Conservation (phyloP, 2,797 vertebrate species). For the Enteromius unitaeniatus region DNA sequence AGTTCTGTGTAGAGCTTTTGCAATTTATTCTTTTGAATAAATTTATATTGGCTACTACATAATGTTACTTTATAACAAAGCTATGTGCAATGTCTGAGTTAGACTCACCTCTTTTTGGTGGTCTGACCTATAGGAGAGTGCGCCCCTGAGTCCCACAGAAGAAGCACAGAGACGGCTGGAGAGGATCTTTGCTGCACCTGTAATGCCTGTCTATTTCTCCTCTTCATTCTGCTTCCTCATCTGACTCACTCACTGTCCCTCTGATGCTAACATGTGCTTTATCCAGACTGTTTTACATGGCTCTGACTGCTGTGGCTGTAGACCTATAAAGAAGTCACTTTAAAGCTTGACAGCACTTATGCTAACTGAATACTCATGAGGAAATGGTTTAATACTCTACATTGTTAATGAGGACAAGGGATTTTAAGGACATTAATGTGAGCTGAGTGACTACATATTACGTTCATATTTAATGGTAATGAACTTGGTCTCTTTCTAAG, state of each 20-base stretch:
- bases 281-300: background rate
- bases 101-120: constrained; percentile 67
- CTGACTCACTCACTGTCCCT: background rate
- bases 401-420: constrained; percentile 13
- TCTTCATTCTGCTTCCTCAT: constrained; percentile 13
- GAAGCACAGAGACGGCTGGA: constrained; percentile 89
- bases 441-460: background rate
- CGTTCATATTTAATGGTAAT: background rate
- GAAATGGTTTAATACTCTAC: constrained; percentile 10
- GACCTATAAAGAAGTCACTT: background rate
- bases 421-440: constrained; percentile 16
- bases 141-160: constrained; percentile 80
- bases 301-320: constrained; percentile 18
- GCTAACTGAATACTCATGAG: background rate
- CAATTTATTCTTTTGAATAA: constrained; percentile 36
- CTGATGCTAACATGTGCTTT: constrained; percentile 13
- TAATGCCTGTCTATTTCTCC: constrained; percentile 72
- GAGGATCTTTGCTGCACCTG: constrained; percentile 90
- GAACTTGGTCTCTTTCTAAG: background rate
- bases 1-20: constrained; percentile 12
- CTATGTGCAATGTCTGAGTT: constrained; percentile 3
- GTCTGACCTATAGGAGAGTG: constrained; percentile 82
- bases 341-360: constrained; percentile 1
- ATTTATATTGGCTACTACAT: background rate
- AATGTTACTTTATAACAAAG: background rate